These are phyloP conservation scores for Zaprionus tsacasi DNA, from an alignment of 1,140 invertebrate genomes.

Conservation along the genomic window DNA sequence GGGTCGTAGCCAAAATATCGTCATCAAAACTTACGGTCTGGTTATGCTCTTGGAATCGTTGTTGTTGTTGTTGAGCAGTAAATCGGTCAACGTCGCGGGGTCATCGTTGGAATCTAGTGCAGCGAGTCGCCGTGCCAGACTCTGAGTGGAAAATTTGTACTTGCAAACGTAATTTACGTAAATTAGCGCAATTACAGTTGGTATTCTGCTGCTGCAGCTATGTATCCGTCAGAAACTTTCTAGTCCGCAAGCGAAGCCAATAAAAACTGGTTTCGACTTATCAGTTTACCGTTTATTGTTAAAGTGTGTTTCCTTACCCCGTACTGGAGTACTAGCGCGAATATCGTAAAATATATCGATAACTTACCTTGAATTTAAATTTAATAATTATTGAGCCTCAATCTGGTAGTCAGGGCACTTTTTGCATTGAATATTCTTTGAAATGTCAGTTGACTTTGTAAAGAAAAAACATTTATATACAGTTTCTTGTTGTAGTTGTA, in stretches of 20 bases:
- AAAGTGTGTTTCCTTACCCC: neutral
- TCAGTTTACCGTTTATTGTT: slow-evolving; percentile 13
- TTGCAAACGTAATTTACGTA: slow-evolving; percentile 62
- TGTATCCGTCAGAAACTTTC: slow-evolving; percentile 59
- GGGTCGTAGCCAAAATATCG: slow-evolving; percentile 2
- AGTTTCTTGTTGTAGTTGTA: neutral
- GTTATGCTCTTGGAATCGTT: neutral
- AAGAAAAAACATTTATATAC: neutral
- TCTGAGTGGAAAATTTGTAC: slow-evolving; percentile 43
- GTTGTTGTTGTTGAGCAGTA: slow-evolving; percentile 19
- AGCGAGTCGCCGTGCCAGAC: slow-evolving; percentile 32
- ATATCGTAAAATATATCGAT: neutral
- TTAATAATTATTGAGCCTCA: neutral
- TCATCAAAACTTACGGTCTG: slow-evolving; percentile 1
- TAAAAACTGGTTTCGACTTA: slow-evolving; percentile 31
- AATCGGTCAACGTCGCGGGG: slow-evolving; percentile 47
- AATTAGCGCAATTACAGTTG: slow-evolving; percentile 66
- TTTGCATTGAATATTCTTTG: neutral
- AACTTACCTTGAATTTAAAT: neutral
- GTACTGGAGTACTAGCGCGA: neutral
- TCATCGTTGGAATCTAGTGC: slow-evolving; percentile 54
- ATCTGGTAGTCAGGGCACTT: neutral
- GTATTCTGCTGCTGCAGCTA: slow-evolving; percentile 16
- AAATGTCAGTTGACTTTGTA: slow-evolving; percentile 5
- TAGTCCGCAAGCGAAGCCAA: slow-evolving; percentile 35